phyloP scores from a whole-genome alignment of 1,140 invertebrate species.

The Drosophila obscura region DNA sequence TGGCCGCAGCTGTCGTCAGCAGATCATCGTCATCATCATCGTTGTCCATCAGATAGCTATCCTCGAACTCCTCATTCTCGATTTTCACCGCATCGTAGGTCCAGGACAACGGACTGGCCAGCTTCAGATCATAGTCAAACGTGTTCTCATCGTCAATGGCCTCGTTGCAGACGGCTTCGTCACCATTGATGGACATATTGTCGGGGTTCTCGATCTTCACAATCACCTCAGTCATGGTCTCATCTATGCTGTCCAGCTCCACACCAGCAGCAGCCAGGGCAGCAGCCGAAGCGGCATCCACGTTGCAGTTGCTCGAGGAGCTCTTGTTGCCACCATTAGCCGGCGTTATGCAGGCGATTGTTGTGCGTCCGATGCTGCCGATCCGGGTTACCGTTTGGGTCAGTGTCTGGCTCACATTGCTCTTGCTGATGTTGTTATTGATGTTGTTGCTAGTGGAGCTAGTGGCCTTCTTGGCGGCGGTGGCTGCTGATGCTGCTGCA shows the following conservation, averaged over 20 bases:
- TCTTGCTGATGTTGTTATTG: slow-evolving; percentile 20
- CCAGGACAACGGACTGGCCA: slow-evolving; percentile 81
- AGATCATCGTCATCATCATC: slow-evolving; percentile 77
- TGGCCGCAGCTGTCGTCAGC: slow-evolving; percentile 73
- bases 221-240: slow-evolving; percentile 78
- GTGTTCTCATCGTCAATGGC: slow-evolving; percentile 73
- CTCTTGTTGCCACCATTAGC: slow-evolving; percentile 58
- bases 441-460: slow-evolving; percentile 17
- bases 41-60: slow-evolving; percentile 74
- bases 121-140: slow-evolving; percentile 77
- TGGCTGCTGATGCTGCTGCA: slow-evolving; percentile 13
- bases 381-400: slow-evolving; percentile 75
- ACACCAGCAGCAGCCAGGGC: slow-evolving; percentile 76
- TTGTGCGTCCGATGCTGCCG: slow-evolving; percentile 79
- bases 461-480: slow-evolving; percentile 41
- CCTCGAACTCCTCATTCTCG: slow-evolving; percentile 81
- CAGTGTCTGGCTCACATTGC: slow-evolving; percentile 39
- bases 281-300: slow-evolving; percentile 74
- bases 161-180: slow-evolving; percentile 73
- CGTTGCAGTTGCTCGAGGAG: slow-evolving; percentile 65
- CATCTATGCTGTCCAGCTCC: slow-evolving; percentile 76
- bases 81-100: slow-evolving; percentile 81
- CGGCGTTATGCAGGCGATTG: slow-evolving; percentile 75
- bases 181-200: slow-evolving; percentile 68
- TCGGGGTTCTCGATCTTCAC: slow-evolving; percentile 80